Conservation (phyloP, 2,888 invertebrate genomes). For the Dicyrtomina minuta region DNA sequence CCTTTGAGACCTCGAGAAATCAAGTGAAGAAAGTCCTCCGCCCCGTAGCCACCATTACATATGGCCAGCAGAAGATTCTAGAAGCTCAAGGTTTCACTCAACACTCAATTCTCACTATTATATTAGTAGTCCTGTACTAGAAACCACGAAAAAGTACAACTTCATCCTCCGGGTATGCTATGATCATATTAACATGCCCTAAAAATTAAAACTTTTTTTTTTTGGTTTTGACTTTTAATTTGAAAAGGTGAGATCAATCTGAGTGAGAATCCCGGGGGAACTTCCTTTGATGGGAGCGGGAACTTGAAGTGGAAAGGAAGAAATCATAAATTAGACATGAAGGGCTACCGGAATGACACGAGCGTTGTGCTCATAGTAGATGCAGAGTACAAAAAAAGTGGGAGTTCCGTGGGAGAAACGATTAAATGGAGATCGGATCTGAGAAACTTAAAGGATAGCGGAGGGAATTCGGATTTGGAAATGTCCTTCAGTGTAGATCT, state of each 20-base stretch:
- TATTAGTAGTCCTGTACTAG: no score
- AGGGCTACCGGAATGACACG: constrained; percentile 39
- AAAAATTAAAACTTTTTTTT: no score
- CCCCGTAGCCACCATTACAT: constrained; percentile 60
- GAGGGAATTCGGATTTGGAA: constrained; percentile 60
- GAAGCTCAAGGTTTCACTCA: constrained; percentile 54
- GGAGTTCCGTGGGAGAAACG: constrained; percentile 26
- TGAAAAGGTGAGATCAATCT: constrained; percentile 32
- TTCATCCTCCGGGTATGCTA: no score
- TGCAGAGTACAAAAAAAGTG: constrained; percentile 29
- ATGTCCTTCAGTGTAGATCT: constrained; percentile 70
- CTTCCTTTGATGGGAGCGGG: constrained; percentile 33
- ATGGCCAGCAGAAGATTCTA: constrained; percentile 62
- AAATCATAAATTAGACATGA: constrained; percentile 23
- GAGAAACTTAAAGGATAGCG: constrained; percentile 60
- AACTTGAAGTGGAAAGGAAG: constrained; percentile 13
- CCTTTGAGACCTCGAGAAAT: constrained; percentile 1
- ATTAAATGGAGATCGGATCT: constrained; percentile 55
- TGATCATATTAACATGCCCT: no score
- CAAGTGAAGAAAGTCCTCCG: constrained; percentile 17
- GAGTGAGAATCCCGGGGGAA: constrained; percentile 10
- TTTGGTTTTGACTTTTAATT: no score
- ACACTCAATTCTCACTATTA: constrained; percentile 14
- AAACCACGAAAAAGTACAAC: no score
- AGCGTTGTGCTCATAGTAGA: constrained; percentile 28